Conservation (phyloP, 2,113 vertebrate species). For the Sinocyclocheilus grahami region DNA sequence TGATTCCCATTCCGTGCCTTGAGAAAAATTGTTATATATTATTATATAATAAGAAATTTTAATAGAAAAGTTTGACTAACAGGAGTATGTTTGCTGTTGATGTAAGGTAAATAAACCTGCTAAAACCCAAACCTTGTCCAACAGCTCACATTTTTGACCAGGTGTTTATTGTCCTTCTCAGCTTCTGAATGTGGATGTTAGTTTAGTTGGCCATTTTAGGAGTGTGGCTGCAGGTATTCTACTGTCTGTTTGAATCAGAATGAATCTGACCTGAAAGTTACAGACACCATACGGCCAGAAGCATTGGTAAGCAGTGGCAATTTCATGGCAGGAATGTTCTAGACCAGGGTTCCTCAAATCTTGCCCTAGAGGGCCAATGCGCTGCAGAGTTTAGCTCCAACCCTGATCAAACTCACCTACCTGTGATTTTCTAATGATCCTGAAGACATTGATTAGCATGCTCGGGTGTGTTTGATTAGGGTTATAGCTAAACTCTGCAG, state of each 20-base stretch:
- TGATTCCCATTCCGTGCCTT: not conserved
- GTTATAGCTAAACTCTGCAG: no score
- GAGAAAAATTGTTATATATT: no score
- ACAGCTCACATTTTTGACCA: not conserved
- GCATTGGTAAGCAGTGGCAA: slow-evolving; percentile 7
- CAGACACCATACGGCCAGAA: not conserved
- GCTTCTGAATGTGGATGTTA: not conserved
- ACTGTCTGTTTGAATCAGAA: slow-evolving; percentile 33
- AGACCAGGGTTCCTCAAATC: not conserved
- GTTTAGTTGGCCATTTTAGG: slow-evolving; percentile 1
- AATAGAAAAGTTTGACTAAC: no score
- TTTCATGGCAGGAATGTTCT: not conserved
- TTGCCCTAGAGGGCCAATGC: no score
- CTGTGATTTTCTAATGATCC: no score
- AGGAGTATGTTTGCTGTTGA: not conserved
- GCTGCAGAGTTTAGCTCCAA: no score
- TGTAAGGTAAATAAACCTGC: not conserved
- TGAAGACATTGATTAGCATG: no score
- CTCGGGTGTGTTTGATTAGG: no score
- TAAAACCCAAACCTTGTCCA: not conserved
- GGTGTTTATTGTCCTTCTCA: not conserved
- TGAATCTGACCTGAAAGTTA: slow-evolving; percentile 6
- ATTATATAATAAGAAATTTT: no score
- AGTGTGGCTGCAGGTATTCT: not conserved
- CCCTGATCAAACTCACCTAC: no score